A percentile compares a stretch with the other conserved stretches of the same genome.
Conservation (phyloP, 2,113 vertebrate species). For the Heliornis fulica region DNA sequence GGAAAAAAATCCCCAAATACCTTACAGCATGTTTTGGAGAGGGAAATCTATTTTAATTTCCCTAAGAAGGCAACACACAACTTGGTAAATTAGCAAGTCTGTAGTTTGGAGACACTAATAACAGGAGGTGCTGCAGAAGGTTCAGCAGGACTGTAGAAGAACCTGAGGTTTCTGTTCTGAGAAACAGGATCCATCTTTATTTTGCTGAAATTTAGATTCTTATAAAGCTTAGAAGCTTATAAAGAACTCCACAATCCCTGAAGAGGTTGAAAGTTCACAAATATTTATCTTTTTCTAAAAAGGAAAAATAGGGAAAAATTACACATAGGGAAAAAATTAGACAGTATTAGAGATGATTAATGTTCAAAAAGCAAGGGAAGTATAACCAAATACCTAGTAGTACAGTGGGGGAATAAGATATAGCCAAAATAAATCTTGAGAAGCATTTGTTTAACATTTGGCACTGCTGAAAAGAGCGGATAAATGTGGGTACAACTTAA, state of each 20-base stretch:
- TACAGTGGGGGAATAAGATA: not conserved
- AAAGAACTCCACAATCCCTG: not conserved
- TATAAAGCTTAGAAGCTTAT: not conserved
- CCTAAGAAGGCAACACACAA: not conserved
- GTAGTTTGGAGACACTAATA: not conserved
- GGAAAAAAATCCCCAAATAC: not conserved
- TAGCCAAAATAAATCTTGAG: not conserved
- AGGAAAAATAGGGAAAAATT: not conserved
- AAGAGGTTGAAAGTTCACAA: not conserved
- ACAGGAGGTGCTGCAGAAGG: not conserved
- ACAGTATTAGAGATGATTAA: not conserved
- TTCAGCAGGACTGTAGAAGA: not conserved
- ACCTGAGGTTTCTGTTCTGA: not conserved
- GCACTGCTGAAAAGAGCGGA: not conserved
- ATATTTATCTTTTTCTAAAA: not conserved
- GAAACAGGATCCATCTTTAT: not conserved
- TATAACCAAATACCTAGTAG: not conserved
- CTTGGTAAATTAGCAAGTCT: not conserved
- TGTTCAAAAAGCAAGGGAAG: not conserved
- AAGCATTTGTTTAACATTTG: not conserved
- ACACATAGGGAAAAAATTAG: not conserved
- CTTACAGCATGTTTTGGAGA: not conserved
- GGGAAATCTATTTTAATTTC: not conserved
- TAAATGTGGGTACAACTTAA: not conserved
- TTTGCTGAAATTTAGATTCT: not conserved